A percentile compares a stretch with the other conserved stretches of the same genome.
Conservation (phyloP, 37 sponge, comb jelly and placozoan species). For the Ephydatia muelleri region DNA sequence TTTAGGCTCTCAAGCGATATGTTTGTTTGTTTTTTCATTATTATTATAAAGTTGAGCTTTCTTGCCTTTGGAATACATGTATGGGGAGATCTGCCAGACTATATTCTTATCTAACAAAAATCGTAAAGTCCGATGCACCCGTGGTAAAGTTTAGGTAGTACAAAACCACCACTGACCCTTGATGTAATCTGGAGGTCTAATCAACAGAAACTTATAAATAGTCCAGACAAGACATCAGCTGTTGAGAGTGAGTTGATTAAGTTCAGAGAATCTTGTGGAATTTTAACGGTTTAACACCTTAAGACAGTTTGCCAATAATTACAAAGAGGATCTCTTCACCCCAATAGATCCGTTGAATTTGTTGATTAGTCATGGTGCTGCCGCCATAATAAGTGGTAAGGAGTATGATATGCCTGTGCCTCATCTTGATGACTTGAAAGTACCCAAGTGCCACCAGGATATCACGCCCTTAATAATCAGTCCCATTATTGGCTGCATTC, state of each 20-base stretch:
- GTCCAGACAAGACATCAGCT: background rate
- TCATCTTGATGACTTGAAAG: background rate
- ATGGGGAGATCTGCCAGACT: too few relatives aligned
- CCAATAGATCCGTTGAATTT: background rate
- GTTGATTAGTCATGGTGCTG: slow-evolving; percentile 1
- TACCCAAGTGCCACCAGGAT: background rate
- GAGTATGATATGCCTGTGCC: slow-evolving; percentile 33
- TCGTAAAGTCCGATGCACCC: background rate
- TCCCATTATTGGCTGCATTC: slow-evolving; percentile 8
- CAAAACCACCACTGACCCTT: too few relatives aligned
- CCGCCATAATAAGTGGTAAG: slow-evolving; percentile 5
- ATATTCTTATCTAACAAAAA: too few relatives aligned
- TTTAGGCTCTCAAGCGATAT: too few relatives aligned
- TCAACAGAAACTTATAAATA: background rate
- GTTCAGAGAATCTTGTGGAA: slow-evolving; percentile 12
- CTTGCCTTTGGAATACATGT: too few relatives aligned
- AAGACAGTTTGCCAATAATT: background rate
- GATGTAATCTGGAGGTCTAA: slow-evolving; percentile 8
- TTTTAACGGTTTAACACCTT: background rate
- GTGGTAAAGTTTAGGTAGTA: too few relatives aligned
- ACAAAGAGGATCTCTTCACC: background rate
- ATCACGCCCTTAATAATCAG: background rate
- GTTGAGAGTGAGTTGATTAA: background rate
- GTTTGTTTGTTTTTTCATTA: too few relatives aligned
- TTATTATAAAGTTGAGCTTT: too few relatives aligned